Percentiles rank a stretch among this genome's conserved stretches.
Evolutionary conservation across 2,888 invertebrate species (phyloP).

Genomic region (Ectemnius continuus): DNA sequence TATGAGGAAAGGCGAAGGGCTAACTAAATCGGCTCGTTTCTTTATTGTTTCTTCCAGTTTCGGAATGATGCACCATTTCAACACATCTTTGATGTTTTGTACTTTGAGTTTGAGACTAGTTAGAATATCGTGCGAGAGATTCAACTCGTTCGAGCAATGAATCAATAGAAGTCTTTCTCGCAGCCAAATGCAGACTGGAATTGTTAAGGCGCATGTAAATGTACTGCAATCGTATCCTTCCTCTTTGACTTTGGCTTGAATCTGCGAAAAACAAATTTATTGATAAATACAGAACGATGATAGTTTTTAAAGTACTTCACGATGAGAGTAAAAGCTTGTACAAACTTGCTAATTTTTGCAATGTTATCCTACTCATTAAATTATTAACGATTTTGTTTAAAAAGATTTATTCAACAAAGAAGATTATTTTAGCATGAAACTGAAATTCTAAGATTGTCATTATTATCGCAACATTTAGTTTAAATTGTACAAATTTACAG

Average conservation of each 20-base stretch:
- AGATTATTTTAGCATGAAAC: too few relatives aligned
- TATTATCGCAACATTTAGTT: too few relatives aligned
- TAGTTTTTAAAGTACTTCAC: too few relatives aligned
- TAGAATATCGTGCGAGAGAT: slow-evolving; percentile 62
- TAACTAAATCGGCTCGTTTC: slow-evolving; percentile 80
- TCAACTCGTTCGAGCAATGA: slow-evolving; percentile 80
- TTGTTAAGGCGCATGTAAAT: slow-evolving; percentile 85
- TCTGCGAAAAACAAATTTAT: slow-evolving; percentile 43
- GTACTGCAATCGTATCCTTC: slow-evolving; percentile 82
- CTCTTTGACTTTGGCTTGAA: slow-evolving; percentile 41
- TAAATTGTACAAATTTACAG: too few relatives aligned
- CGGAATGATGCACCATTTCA: slow-evolving; percentile 86
- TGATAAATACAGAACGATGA: too few relatives aligned
- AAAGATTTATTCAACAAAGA: too few relatives aligned
- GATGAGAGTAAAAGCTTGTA: too few relatives aligned
- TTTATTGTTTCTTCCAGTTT: slow-evolving; percentile 80
- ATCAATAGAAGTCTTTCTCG: slow-evolving; percentile 84
- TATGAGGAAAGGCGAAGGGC: slow-evolving; percentile 81
- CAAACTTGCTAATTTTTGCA: too few relatives aligned
- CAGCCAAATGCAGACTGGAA: slow-evolving; percentile 84
- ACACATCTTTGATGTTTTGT: slow-evolving; percentile 84
- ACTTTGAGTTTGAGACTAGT: slow-evolving; percentile 54
- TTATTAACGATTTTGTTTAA: too few relatives aligned
- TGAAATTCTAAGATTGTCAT: too few relatives aligned
- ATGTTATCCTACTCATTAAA: too few relatives aligned